Evolutionary conservation across 2,888 invertebrate species (phyloP), one percentile per base, ranked within the genome.

Genomic region (Sphinx pinastri): DNA sequence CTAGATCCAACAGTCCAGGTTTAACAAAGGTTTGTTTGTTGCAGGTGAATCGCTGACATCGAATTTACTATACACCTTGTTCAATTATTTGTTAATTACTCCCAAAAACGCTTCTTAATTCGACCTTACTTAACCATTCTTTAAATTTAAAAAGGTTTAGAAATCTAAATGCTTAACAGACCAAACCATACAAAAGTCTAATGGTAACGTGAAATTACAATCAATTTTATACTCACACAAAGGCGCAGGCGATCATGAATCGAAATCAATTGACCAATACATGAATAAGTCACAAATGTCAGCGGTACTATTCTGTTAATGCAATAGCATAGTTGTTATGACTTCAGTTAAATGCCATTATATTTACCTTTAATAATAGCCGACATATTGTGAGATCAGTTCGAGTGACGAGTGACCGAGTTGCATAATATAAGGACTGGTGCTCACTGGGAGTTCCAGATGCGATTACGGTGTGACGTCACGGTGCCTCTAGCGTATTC

Each of bases 211-310:
- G 49, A 52, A 49, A 52, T 63, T 63, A 49, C 11, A 63, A 63
- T 49, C 58, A 66, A 67, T 58, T 31, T 51, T 51, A 14, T 19
- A 47, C 60, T 70, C 63, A 55, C 58, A 59, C 68, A 57, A 71
- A 68, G 54, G 54, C n/a, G 45, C 45, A 10, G 16, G 16, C 45
- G 60, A 72, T 74, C 71, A 73, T 67, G 70, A 72, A 80, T 79
- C 78, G 77, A 81, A 79, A 78, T 76, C 76, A 79, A 85, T 88
- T 88, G 86, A 84, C 83, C 88, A 87, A 90, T 79, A 71, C 77
- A 76, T 76, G 80, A 79, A 76, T 77, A 79, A 82, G 78, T 81
- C 83, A 84, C 79, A 85, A 86, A 84, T 85, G 86, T 85, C 87
- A 86, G 81, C 76, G 75, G 77, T 77, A 76, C 75, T 77, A 77